Base-by-base conservation (phyloP, 2,113 vertebrate genomes). In the Bubalus kerabau region DNA sequence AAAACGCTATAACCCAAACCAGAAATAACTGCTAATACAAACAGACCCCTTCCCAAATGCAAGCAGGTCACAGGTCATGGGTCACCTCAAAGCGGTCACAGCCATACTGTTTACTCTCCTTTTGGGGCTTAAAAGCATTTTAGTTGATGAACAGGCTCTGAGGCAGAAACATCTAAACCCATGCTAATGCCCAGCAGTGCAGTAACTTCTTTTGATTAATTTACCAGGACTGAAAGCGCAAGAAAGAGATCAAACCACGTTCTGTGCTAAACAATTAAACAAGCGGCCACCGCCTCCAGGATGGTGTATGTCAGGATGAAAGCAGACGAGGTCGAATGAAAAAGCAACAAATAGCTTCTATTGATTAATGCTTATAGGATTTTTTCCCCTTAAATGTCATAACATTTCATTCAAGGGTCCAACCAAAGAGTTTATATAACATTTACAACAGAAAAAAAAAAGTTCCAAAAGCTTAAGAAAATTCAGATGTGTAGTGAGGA, bases 131-230 rank as follows among this genome's bases (percentile, higher is more conserved):
- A 98, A 99, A 99, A 99, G 98, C 91, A 81, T 98, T 98, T 97
- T 93, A 93, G 97, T 88, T 97, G 90, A 92, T 92, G 97, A 98
- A 98, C 97, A 97, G 97, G 84, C 98, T 98, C 98, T 85, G 97
- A 96, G 84, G 95, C 97, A 98, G 98, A 98, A 98, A 98, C 95
- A 98, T 98, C 98, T 98, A 97, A 98, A 98, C 78, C 86, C 96
- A 97, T 97, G 97, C 98, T 98, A 98, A 98, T 98, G 96, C 98
- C 98, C 98, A 96, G 97, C 82, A 98, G 95, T 98, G 98, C 97
- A 98, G 81, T 95, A 97, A 98, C 95, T 97, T 98, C 96, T 96
- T 98, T 97, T 98, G 98, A 99, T 98, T 98, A 98, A 99, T 98
- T 98, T 97, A 97, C 94, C 98, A 97, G 97, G 54, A 96, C 98